Evolutionary conservation across 2,113 vertebrate species (phyloP).

Genomic region (Trematomus loennbergii): DNA sequence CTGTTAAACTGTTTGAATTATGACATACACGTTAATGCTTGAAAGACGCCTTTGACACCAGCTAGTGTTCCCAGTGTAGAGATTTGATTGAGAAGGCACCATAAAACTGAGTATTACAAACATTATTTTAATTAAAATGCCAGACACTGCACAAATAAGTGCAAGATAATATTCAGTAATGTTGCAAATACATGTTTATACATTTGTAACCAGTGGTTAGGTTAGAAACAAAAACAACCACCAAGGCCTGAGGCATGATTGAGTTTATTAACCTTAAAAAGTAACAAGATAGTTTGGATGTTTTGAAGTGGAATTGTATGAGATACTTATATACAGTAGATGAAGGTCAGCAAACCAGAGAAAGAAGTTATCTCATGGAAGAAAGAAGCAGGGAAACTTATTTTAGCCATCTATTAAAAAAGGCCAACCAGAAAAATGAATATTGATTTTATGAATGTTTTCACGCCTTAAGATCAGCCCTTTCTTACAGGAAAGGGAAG

Average conservation of each 20-base stretch:
- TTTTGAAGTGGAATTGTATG: too few species aligned
- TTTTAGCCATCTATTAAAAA: too few species aligned
- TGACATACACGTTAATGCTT: neutral
- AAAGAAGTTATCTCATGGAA: too few species aligned
- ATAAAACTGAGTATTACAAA: neutral
- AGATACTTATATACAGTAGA: neutral
- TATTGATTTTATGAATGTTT: too few species aligned
- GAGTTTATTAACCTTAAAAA: neutral
- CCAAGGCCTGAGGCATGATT: neutral
- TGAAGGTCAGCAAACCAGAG: neutral
- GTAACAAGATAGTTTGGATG: neutral
- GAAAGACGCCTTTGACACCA: neutral
- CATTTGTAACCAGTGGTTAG: neutral
- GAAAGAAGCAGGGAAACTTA: too few species aligned
- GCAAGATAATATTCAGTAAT: neutral
- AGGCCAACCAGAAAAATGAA: too few species aligned
- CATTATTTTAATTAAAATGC: neutral
- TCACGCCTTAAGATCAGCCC: too few species aligned
- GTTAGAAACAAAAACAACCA: neutral
- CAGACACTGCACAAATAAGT: too few species aligned
- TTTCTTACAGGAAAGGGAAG: too few species aligned
- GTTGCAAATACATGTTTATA: too few species aligned
- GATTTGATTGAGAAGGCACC: neutral
- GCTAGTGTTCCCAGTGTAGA: too few species aligned
- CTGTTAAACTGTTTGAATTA: slow-evolving; percentile 17